Base-by-base conservation (phyloP, 2,113 vertebrate species). In the Anolis carolinensis region DNA sequence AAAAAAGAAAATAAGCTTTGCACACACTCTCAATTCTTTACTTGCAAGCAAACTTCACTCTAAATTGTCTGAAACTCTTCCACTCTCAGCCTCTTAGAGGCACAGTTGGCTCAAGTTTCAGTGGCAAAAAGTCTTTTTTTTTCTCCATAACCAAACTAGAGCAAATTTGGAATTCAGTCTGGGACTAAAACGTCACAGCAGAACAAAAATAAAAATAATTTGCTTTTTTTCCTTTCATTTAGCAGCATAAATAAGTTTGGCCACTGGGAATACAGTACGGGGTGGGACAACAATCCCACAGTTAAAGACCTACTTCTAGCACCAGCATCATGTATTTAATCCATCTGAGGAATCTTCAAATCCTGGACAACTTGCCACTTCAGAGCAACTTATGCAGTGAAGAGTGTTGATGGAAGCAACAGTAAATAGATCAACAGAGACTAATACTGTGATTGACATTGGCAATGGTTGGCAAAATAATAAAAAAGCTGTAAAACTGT, bases 111-210 rank as follows among this genome's bases (percentile, higher is more conserved):
- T 99, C 97, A 98, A 98, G 98, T 98, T 98, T 99, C 98, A 98
- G 98, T 98, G 98, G 98, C 98, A 98, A 98, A 97, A 98, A 97
- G 93, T 94, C 91, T 93, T 95, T 96, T 97, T 75, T 97, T 95
- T 97, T 73, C 96, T 95, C 95, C 93, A 95, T 96, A 97, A 97
- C 97, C 97, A 98, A 98, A 98, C 97, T 97, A 98, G 97, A 98
- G 97, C 97, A 97, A 97, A 97, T 98, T 99, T 98, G 98, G 98
- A 98, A 98, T 99, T 99, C 98, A 97, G 97, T 98, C 98, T 99
- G 99, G 98, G 98, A 99, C 98, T 99, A 99, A 99, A 99, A 99
- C 98, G 99, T 99, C 99, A 97, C 99, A 99, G 98, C 98, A 98
- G 98, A 97, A 97, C 96, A 90, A 94, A 96, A 97, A 96, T 96